Conservation (phyloP, 1,140 invertebrate genomes). For the Psilanteris sp. region DNA sequence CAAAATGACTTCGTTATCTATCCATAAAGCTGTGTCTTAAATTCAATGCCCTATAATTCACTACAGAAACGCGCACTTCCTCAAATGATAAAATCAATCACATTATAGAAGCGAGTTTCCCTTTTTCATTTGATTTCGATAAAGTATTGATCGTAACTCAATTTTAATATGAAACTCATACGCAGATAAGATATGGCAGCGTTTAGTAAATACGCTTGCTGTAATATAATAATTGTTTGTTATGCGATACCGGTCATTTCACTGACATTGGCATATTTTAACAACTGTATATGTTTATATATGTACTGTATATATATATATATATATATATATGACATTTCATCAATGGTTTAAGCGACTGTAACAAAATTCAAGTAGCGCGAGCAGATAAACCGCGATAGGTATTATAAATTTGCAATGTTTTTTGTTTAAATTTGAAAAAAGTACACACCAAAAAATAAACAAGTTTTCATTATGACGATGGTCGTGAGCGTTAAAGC, state of each 20-base stretch:
- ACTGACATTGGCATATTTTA: not conserved
- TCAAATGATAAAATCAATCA: constrained; percentile 35
- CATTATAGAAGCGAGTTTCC: constrained; percentile 20
- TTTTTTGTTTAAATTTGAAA: too few relatives aligned
- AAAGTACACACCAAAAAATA: too few relatives aligned
- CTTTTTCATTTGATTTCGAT: constrained; percentile 43
- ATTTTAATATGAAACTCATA: constrained; percentile 27
- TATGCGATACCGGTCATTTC: not conserved
- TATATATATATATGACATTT: too few relatives aligned
- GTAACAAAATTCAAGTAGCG: too few relatives aligned
- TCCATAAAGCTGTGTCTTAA: constrained; percentile 11
- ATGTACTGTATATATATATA: too few relatives aligned
- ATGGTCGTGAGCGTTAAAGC: too few relatives aligned
- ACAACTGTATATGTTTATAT: too few relatives aligned
- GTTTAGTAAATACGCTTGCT: constrained; percentile 12
- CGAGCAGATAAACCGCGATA: too few relatives aligned
- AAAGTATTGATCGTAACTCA: constrained; percentile 47
- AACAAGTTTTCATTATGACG: too few relatives aligned
- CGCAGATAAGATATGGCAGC: constrained; percentile 1
- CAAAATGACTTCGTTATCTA: constrained; percentile 14
- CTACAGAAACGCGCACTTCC: constrained; percentile 14
- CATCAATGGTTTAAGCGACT: too few relatives aligned
- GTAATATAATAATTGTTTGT: constrained; percentile 16
- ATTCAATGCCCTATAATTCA: constrained; percentile 28
- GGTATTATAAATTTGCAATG: too few relatives aligned